Evolutionary conservation across 2,797 vertebrate species (phyloP).

Genomic region (Emydoidea blandingii): DNA sequence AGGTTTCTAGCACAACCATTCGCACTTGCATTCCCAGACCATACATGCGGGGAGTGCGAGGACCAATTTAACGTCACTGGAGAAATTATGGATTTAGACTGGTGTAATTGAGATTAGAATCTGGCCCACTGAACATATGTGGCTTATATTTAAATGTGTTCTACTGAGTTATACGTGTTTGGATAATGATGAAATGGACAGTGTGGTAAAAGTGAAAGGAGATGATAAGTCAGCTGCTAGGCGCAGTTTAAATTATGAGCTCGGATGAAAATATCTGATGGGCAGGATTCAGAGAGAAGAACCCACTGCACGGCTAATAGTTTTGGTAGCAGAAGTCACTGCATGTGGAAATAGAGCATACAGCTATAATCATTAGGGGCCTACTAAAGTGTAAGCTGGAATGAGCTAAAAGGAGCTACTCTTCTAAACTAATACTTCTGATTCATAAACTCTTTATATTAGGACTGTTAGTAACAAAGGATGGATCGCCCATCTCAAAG

Average conservation of each 20-base stretch:
- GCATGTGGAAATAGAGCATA: not conserved
- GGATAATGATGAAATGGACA: not conserved
- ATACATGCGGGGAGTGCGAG: not conserved
- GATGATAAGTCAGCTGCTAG: fast-evolving
- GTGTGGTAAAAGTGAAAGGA: fast-evolving
- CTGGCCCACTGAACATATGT: fast-evolving
- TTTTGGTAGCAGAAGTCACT: not conserved
- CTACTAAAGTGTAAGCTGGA: not conserved
- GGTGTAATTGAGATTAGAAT: not conserved
- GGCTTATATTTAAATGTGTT: fast-evolving
- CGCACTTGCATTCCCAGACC: not conserved
- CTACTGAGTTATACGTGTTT: fast-evolving
- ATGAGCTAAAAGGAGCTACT: not conserved
- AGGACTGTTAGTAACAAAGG: not conserved
- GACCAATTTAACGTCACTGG: fast-evolving
- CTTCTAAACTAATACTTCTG: not conserved
- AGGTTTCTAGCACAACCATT: not conserved
- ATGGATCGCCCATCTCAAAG: not conserved
- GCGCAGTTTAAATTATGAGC: not conserved
- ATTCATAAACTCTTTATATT: not conserved
- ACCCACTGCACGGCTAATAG: not conserved
- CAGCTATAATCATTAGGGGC: not conserved
- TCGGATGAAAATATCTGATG: not conserved
- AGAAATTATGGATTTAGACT: not conserved
- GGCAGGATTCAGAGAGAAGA: not conserved